Evolutionary conservation across 2,888 invertebrate species (phyloP).

Genomic region (Lamellibrachia satsuma): DNA sequence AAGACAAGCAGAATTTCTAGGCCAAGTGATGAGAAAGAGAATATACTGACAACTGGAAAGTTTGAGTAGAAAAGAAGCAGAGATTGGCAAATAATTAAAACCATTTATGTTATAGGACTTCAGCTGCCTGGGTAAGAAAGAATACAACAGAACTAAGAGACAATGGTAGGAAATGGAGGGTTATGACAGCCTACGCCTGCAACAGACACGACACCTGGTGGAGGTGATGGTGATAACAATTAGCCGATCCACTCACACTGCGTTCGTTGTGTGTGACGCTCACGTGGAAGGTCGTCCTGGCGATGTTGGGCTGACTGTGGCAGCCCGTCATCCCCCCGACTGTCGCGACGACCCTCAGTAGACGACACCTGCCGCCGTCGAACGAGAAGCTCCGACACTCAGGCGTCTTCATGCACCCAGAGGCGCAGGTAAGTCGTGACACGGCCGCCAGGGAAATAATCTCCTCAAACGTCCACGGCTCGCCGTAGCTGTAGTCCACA

Average conservation of each 20-base stretch:
- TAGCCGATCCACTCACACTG: not conserved
- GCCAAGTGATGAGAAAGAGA: no score
- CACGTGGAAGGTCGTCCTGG: not conserved
- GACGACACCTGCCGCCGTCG: not conserved
- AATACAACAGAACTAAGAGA: no score
- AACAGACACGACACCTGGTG: not conserved
- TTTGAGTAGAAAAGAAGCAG: no score
- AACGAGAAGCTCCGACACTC: not conserved
- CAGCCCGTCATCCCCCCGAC: not conserved
- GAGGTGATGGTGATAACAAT: not conserved
- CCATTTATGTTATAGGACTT: no score
- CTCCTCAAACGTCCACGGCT: not conserved
- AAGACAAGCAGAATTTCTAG: no score
- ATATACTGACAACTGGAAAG: no score
- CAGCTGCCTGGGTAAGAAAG: no score
- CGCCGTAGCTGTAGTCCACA: constrained; percentile 7
- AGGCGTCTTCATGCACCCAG: not conserved
- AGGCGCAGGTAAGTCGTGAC: not conserved
- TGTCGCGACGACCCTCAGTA: not conserved
- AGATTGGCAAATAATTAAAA: no score
- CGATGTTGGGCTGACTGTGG: not conserved
- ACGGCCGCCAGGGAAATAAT: not conserved
- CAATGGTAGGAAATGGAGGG: not conserved
- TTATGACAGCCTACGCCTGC: not conserved
- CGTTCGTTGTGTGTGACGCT: not conserved